Percentiles rank a stretch among this genome's conserved stretches.
Evolutionary conservation across 2,888 invertebrate genomes (phyloP).

Genomic region (Lasioglossum malachurum): DNA sequence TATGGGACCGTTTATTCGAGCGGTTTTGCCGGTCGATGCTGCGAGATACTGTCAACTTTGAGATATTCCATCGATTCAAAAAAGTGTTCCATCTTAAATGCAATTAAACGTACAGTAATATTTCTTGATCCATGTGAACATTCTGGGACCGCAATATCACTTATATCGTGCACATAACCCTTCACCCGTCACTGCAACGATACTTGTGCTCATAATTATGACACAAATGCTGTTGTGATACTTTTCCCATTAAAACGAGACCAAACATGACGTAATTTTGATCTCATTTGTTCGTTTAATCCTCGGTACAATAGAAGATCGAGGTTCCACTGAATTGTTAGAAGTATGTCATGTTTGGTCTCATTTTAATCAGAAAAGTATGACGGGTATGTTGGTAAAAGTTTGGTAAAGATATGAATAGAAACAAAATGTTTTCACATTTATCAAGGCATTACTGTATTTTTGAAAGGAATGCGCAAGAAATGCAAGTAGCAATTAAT

Average conservation of each 20-base stretch:
- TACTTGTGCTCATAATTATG: too few relatives aligned
- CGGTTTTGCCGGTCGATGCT: conserved; percentile 1
- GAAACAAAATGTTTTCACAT: not conserved
- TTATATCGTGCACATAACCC: not conserved
- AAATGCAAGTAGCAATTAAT: not conserved
- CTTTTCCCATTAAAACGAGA: not conserved
- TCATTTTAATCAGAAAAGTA: not conserved
- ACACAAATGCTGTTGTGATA: too few relatives aligned
- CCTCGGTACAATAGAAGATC: not conserved
- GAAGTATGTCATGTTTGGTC: not conserved
- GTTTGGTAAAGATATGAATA: not conserved
- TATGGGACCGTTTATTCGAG: conserved; percentile 49
- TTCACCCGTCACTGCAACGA: not conserved
- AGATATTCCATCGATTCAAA: not conserved
- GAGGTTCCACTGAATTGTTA: not conserved
- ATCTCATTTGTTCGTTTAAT: not conserved
- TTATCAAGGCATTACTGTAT: not conserved
- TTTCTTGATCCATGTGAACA: not conserved
- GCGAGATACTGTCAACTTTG: not conserved
- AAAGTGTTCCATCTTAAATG: not conserved
- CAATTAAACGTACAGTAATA: not conserved
- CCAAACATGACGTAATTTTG: not conserved
- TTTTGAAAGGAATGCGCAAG: not conserved
- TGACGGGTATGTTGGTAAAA: not conserved
- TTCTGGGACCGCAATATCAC: not conserved